Conservation (phyloP, 2,113 vertebrate genomes). For the Himantopus leucocephalus region DNA sequence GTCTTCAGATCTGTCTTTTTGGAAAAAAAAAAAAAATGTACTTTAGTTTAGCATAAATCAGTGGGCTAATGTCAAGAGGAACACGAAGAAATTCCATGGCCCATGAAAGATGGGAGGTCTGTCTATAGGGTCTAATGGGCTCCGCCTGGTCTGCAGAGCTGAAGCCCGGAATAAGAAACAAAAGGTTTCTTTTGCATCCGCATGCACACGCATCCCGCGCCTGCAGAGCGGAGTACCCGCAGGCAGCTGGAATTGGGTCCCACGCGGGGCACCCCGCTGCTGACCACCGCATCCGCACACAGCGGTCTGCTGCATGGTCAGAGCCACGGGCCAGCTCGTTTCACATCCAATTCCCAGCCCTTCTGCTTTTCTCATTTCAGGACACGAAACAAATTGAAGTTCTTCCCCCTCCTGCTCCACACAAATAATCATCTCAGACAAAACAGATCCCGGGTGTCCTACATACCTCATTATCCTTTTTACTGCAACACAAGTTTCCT, state of each 20-base stretch:
- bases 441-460: not conserved
- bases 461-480: not conserved
- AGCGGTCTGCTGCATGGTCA: not conserved
- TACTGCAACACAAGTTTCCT: not conserved
- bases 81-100: not conserved
- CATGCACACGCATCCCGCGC: not conserved
- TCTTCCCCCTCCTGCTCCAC: not conserved
- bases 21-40: not conserved
- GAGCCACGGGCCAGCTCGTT: not conserved
- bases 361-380: not conserved
- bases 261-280: not conserved
- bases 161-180: not conserved
- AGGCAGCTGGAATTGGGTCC: not conserved
- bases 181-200: not conserved
- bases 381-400: not conserved
- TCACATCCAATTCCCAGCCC: not conserved
- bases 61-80: not conserved
- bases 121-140: not conserved
- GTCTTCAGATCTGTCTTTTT: not conserved
- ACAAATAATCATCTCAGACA: not conserved
- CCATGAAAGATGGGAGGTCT: conserved; percentile 2
- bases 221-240: accelerated
- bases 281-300: not conserved
- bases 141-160: not conserved
- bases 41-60: conserved; percentile 11